These are phyloP conservation scores for Prorops nasuta DNA, from an alignment of 1,140 invertebrate genomes.

Conservation along the genomic window DNA sequence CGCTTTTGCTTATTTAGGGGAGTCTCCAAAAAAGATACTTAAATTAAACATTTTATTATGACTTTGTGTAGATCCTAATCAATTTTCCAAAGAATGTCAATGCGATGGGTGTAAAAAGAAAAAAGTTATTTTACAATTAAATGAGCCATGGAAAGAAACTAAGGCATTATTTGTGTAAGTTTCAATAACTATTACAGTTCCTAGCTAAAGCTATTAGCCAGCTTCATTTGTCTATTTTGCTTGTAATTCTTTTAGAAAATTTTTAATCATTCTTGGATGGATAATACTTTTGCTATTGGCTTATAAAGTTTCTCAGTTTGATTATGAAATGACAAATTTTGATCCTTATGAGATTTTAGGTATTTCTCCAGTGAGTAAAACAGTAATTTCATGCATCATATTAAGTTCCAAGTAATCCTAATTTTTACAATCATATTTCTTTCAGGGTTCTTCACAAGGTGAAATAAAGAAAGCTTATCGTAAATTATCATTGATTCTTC, in stretches of 20 bases:
- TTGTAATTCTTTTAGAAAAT: constrained; percentile 60
- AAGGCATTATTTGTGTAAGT: constrained; percentile 64
- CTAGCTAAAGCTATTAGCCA: not conserved
- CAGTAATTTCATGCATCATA: constrained; percentile 1
- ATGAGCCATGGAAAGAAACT: constrained; percentile 82
- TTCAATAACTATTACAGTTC: constrained; percentile 4
- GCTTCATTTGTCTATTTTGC: not conserved
- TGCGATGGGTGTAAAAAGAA: constrained; percentile 88
- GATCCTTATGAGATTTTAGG: constrained; percentile 97
- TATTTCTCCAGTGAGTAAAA: constrained; percentile 71
- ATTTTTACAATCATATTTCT: constrained; percentile 8
- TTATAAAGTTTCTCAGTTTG: constrained; percentile 96
- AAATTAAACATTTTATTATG: too few relatives aligned
- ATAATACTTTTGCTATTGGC: constrained; percentile 80
- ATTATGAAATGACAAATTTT: constrained; percentile 97
- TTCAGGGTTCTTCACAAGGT: constrained; percentile 74
- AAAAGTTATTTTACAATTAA: constrained; percentile 73
- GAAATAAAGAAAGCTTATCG: constrained; percentile 97
- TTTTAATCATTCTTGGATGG: constrained; percentile 83
- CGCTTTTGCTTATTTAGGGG: too few relatives aligned
- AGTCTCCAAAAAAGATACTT: too few relatives aligned
- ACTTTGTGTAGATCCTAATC: constrained; percentile 65
- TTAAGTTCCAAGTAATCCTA: not conserved
- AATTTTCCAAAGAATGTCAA: constrained; percentile 75
- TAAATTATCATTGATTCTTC: constrained; percentile 87